Evolutionary conservation across 1,140 invertebrate genomes (phyloP).

Genomic region (Bacillus rossius): DNA sequence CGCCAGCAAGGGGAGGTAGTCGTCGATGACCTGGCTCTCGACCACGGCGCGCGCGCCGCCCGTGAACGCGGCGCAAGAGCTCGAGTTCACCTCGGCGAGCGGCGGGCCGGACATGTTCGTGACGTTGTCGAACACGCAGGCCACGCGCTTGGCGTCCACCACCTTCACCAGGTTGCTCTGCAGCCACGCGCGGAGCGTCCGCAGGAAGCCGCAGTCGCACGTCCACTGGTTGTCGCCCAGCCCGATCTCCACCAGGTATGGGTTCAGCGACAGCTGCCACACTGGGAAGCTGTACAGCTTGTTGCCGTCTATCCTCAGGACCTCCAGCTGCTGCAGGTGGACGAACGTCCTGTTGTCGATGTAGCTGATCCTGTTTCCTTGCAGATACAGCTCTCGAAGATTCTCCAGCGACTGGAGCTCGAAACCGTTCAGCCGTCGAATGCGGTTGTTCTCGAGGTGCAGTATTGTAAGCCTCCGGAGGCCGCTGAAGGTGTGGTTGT

Average conservation of each 20-base stretch:
- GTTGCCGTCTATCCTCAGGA: slow-evolving; percentile 81
- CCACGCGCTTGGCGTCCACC: slow-evolving; percentile 32
- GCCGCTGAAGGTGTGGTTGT: slow-evolving; percentile 88
- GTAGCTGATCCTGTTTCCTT: slow-evolving; percentile 77
- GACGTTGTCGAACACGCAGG: slow-evolving; percentile 30
- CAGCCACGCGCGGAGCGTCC: slow-evolving; percentile 71
- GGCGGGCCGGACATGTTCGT: slow-evolving; percentile 48
- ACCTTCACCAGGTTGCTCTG: slow-evolving; percentile 57
- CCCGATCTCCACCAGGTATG: slow-evolving; percentile 70
- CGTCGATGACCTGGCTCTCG: slow-evolving; percentile 63
- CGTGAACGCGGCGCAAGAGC: slow-evolving; percentile 54
- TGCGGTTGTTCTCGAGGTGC: slow-evolving; percentile 80
- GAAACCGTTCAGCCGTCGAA: slow-evolving; percentile 72
- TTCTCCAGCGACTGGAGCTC: slow-evolving; percentile 78
- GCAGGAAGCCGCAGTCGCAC: slow-evolving; percentile 80
- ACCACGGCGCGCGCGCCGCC: slow-evolving; percentile 46
- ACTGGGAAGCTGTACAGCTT: slow-evolving; percentile 70
- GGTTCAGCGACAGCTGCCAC: slow-evolving; percentile 65
- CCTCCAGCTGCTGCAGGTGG: slow-evolving; percentile 71
- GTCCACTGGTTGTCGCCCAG: slow-evolving; percentile 73
- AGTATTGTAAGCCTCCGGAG: slow-evolving; percentile 67
- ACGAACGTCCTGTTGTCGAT: slow-evolving; percentile 83
- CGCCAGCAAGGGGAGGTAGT: slow-evolving; percentile 72
- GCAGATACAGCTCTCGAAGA: slow-evolving; percentile 78
- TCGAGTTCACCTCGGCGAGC: slow-evolving; percentile 61